These are phyloP conservation scores for Aplidium turbinatum DNA, from an alignment of 23 tunicate genomes.

Conservation along the genomic window DNA sequence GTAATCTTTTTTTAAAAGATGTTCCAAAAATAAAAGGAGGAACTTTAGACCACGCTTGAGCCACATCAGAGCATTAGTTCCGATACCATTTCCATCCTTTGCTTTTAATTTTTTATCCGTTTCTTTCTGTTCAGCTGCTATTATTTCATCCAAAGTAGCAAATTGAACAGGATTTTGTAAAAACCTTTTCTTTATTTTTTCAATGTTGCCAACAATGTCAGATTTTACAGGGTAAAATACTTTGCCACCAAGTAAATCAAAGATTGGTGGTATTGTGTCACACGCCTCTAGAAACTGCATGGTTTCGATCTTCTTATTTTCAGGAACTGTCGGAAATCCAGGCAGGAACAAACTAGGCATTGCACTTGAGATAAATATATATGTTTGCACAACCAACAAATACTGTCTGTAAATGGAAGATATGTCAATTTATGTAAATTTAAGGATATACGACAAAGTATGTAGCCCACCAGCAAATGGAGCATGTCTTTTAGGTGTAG, in stretches of 20 bases:
- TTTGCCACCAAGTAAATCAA: slow-evolving; percentile 88
- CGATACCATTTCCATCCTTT: slow-evolving; percentile 85
- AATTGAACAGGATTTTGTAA: slow-evolving; percentile 63
- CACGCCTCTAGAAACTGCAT: slow-evolving; percentile 72
- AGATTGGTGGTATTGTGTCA: slow-evolving; percentile 59
- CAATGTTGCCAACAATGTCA: slow-evolving; percentile 88
- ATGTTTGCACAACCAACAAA: no score
- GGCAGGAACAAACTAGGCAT: slow-evolving; percentile 51
- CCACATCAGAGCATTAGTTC: slow-evolving; percentile 99
- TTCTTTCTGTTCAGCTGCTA: slow-evolving; percentile 58
- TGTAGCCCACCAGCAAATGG: no score
- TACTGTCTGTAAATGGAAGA: no score
- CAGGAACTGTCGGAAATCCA: slow-evolving; percentile 61
- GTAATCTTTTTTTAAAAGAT: slow-evolving; percentile 75
- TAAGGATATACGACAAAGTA: no score
- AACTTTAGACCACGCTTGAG: slow-evolving; percentile 87
- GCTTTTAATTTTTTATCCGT: slow-evolving; percentile 68
- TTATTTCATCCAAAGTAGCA: slow-evolving; percentile 60
- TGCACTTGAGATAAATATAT: no score
- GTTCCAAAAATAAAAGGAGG: slow-evolving; percentile 71
- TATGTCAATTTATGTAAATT: no score
- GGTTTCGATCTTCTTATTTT: slow-evolving; percentile 60
- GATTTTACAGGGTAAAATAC: slow-evolving; percentile 90
- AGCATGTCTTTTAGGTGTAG: no score
- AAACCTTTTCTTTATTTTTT: slow-evolving; percentile 67